A percentile compares a stretch with the other conserved stretches of the same genome.
These are phyloP conservation scores for Mizuhopecten yessoensis DNA, from an alignment of 1,140 invertebrate genomes.

Conservation along the genomic window DNA sequence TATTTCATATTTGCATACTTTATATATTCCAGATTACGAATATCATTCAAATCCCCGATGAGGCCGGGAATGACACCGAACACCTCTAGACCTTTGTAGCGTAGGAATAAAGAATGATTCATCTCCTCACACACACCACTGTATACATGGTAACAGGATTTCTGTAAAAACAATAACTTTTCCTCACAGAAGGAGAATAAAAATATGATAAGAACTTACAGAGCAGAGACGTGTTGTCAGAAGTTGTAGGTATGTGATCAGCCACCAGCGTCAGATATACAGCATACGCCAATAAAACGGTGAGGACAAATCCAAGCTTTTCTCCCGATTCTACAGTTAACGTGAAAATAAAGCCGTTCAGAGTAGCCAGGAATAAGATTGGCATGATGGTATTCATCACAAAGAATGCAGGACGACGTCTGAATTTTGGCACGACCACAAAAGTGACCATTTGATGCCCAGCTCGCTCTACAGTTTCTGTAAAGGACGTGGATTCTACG, in stretches of 20 bases:
- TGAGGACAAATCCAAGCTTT: slow-evolving; percentile 67
- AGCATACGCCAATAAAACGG: slow-evolving; percentile 64
- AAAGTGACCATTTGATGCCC: neutral
- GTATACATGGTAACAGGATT: too few species aligned
- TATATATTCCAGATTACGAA: too few species aligned
- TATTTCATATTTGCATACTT: too few species aligned
- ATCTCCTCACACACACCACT: too few species aligned
- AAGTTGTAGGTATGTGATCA: slow-evolving; percentile 64
- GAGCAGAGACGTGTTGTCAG: slow-evolving; percentile 41
- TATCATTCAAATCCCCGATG: too few species aligned
- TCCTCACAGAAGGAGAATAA: too few species aligned
- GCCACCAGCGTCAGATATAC: slow-evolving; percentile 63
- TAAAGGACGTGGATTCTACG: neutral
- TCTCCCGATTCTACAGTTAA: slow-evolving; percentile 69
- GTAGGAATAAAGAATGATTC: too few species aligned
- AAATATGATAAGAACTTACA: slow-evolving; percentile 20
- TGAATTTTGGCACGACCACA: neutral
- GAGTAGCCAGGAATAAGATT: slow-evolving; percentile 24
- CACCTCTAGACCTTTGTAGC: too few species aligned
- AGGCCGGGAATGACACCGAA: too few species aligned
- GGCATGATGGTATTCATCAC: slow-evolving; percentile 47
- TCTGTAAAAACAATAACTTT: too few species aligned
- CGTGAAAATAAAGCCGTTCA: slow-evolving; percentile 62
- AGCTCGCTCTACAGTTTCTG: neutral
- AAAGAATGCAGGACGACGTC: slow-evolving; percentile 40